Evolutionary conservation across 2,888 invertebrate genomes (phyloP), one percentile per base, ranked within the genome.

Genomic region (Prenolepis imparis): DNA sequence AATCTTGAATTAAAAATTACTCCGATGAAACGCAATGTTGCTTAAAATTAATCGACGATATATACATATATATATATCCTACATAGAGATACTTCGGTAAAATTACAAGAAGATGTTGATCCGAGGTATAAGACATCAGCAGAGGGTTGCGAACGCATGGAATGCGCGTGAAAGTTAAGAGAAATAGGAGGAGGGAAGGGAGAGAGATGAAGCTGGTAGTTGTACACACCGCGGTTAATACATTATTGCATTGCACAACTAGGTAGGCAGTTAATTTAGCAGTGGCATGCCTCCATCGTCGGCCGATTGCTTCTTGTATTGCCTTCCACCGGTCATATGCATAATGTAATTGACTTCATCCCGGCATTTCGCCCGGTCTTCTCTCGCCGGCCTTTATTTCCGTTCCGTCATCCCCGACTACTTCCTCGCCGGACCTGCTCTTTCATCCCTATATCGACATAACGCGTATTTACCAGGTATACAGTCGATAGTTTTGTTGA

Each of bases 341-440:
- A 94, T 94, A 94, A 94, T 93, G 94, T 94, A 94, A 94, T 94
- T 94, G 94, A 94, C 93, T 93, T 93, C 91, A 92, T 93, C 91
- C 90, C 91, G 87, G 91, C 85, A 91, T 90, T 90, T 91, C 90
- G 89, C 86, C 83, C 84, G 61, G 48, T 74, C 87, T 82, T 28
- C 28, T 28, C 28, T 87, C 83, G 81, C 61, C 68, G 73, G 73
- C 78, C 84, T 87, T 82, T 84, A 86, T 87, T 87, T 88, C 86
- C 77, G 32, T 61, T 81, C 36, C 74, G 74, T 86, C 85, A 86
- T 86, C 87, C 87, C 72, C 89, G 72, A 59, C 18, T 32, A 85
- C 83, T 84, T 63, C 82, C 84, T 72, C 57, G 52, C 21, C 73
- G 44, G 24, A 18, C 64, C 57, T 36, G 44, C 73, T 61, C 64